Evolutionary conservation across 2,888 invertebrate genomes (phyloP).

Genomic region (Cantharis nigra): DNA sequence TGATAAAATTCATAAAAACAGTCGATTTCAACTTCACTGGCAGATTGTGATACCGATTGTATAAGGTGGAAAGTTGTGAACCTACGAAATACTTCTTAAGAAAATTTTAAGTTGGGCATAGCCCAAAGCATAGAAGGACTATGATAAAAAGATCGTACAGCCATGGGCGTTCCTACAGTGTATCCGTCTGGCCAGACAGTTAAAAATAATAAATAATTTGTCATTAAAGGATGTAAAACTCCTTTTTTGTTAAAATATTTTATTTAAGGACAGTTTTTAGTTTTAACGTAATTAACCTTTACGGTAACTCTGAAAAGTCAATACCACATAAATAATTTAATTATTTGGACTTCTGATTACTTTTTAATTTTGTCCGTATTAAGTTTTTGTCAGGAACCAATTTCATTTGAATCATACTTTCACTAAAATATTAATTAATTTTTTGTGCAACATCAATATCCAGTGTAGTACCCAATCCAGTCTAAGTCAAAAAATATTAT

Average conservation of each 20-base stretch:
- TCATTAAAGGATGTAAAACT: background rate
- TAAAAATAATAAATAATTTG: background rate
- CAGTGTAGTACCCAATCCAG: background rate
- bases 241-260: background rate
- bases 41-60: no score
- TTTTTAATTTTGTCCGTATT: background rate
- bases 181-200: no score
- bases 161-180: no score
- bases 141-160: no score
- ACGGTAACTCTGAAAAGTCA: background rate
- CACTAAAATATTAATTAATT: background rate
- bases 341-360: background rate
- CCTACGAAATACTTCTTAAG: no score
- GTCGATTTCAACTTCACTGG: no score
- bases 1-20: no score
- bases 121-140: no score
- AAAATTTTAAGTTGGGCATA: no score
- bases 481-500: background rate
- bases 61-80: no score
- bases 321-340: background rate
- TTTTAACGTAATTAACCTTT: background rate
- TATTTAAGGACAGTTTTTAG: background rate
- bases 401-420: background rate
- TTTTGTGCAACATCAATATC: background rate
- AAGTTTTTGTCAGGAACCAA: background rate